Percentiles rank a stretch among this genome's conserved stretches.
Evolutionary conservation across 2,113 vertebrate species (phyloP).

Genomic region (Callorhinus ursinus): DNA sequence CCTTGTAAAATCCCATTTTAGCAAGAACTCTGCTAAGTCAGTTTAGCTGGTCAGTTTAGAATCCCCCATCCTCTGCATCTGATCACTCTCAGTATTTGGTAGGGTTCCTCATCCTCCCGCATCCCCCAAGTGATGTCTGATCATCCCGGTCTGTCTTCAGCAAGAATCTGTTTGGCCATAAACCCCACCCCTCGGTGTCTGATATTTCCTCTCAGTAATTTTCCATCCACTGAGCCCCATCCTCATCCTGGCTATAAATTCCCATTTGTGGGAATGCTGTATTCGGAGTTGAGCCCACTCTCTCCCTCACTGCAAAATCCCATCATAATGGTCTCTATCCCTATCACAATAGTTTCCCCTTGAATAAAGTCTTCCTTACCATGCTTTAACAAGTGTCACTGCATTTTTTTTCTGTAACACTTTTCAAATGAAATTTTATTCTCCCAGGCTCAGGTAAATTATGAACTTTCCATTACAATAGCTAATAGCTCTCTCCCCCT

Average conservation of each 20-base stretch:
- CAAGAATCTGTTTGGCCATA: background rate
- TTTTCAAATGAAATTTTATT: constrained; percentile 5
- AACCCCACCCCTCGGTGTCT: background rate
- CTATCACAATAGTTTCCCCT: background rate
- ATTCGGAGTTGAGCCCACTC: background rate
- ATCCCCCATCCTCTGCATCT: background rate
- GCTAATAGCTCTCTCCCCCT: background rate
- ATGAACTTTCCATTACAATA: background rate
- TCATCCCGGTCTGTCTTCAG: background rate
- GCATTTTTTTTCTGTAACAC: background rate
- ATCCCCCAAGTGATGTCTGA: background rate
- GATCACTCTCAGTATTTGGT: background rate
- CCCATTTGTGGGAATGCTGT: no score
- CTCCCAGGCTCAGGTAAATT: background rate
- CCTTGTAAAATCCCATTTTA: background rate
- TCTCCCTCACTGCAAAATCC: background rate
- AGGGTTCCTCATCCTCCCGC: background rate
- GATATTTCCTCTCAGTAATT: background rate
- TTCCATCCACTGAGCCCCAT: background rate
- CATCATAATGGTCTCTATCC: background rate
- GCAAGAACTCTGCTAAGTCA: background rate
- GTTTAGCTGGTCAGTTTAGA: background rate
- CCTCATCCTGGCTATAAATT: background rate
- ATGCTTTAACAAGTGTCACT: background rate
- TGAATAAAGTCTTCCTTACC: background rate